Conservation (phyloP, 2,888 invertebrate genomes). For the Vesta saturnalis region DNA sequence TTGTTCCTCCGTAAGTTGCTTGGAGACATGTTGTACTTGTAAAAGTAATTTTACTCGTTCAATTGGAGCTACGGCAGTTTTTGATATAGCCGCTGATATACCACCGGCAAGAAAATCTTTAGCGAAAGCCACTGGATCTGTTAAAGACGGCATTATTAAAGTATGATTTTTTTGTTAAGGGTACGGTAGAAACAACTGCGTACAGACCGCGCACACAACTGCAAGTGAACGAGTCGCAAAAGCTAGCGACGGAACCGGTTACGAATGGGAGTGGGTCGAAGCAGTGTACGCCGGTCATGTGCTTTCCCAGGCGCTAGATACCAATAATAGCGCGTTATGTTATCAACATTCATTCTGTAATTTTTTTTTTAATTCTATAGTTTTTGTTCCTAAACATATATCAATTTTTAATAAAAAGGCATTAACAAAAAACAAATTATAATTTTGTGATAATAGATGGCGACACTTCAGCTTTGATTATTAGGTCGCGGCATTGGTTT, state of each 20-base stretch:
- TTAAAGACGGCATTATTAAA: constrained; percentile 42
- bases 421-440: not conserved
- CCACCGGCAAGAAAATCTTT: constrained; percentile 95
- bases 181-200: constrained; percentile 49
- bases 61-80: constrained; percentile 94
- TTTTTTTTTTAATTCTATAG: too few relatives aligned
- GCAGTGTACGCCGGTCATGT: constrained; percentile 53
- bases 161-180: constrained; percentile 19
- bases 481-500: not conserved
- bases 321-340: constrained; percentile 43
- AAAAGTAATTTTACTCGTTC: constrained; percentile 94
- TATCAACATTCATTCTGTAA: too few relatives aligned
- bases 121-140: constrained; percentile 84
- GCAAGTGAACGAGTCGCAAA: constrained; percentile 57
- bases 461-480: not conserved
- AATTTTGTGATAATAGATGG: constrained; percentile 11
- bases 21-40: constrained; percentile 94
- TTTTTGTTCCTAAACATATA: too few relatives aligned
- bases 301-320: constrained; percentile 51
- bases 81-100: constrained; percentile 91
- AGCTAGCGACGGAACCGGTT: not conserved
- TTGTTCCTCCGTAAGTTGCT: constrained; percentile 84
- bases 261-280: constrained; percentile 18
- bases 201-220: constrained; percentile 67
- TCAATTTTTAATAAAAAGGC: too few relatives aligned